Percentiles rank a stretch among this genome's conserved stretches.
phyloP scores from a whole-genome alignment of 2,888 invertebrate genomes.

The Chymomyza fuscimana region DNA sequence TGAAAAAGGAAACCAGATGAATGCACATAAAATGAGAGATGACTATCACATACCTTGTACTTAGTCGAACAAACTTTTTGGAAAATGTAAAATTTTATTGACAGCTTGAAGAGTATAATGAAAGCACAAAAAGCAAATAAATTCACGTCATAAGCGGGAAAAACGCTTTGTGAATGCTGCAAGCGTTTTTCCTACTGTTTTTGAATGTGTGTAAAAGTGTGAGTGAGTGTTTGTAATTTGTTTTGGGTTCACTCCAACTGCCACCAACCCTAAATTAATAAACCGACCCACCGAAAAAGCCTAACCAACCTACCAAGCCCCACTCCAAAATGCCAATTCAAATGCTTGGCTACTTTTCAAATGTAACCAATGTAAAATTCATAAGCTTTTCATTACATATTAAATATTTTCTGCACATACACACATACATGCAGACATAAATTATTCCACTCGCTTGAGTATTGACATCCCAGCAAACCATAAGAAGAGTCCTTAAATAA shows the following conservation, averaged over 20 bases:
- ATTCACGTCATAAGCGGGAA: background rate
- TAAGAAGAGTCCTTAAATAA: slow-evolving; percentile 11
- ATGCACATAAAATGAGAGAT: too few relatives aligned
- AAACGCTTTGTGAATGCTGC: background rate
- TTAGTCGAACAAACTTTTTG: background rate
- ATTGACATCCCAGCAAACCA: slow-evolving; percentile 11
- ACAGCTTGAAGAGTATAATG: background rate
- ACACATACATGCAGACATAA: slow-evolving; percentile 36
- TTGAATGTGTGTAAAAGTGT: background rate
- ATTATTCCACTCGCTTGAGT: slow-evolving; percentile 30
- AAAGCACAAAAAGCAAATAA: background rate
- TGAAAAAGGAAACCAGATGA: too few relatives aligned
- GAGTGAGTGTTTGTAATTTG: background rate
- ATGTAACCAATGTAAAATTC: slow-evolving; percentile 24
- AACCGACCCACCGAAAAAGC: background rate
- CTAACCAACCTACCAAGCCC: background rate
- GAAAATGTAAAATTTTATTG: background rate
- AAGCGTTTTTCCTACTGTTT: background rate
- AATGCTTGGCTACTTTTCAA: slow-evolving; percentile 7
- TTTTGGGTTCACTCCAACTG: background rate
- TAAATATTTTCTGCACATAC: slow-evolving; percentile 21
- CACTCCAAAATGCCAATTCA: slow-evolving; percentile 1
- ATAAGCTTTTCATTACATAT: slow-evolving; percentile 41
- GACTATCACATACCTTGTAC: too few relatives aligned
- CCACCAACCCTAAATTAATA: background rate